Evolutionary conservation across 1,140 invertebrate species (phyloP).

Genomic region (Mycetomoellerius zeteki): DNA sequence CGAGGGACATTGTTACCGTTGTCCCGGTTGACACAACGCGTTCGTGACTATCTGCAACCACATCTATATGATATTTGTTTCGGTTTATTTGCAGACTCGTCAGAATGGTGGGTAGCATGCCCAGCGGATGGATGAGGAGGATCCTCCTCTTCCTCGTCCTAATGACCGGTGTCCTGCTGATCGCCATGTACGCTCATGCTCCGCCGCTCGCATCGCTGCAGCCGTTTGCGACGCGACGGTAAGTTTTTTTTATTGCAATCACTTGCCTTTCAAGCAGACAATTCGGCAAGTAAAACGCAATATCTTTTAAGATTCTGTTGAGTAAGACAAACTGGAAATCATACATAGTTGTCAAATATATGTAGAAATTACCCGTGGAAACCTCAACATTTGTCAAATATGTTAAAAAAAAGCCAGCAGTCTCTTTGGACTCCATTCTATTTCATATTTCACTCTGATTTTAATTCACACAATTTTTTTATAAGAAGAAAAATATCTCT

Average conservation of each 20-base stretch:
- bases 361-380: no score
- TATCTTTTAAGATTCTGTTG: neutral
- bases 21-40: neutral
- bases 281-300: neutral
- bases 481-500: neutral
- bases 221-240: conserved; percentile 84
- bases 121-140: conserved; percentile 86
- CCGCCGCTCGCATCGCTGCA: conserved; percentile 85
- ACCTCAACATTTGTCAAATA: neutral
- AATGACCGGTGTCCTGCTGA: conserved; percentile 86
- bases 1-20: neutral
- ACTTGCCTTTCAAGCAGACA: neutral
- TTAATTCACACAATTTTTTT: conserved; percentile 6
- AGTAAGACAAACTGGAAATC: neutral
- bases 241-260: conserved; percentile 54
- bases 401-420: neutral
- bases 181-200: conserved; percentile 87
- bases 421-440: neutral
- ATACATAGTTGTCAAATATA: no score
- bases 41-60: neutral
- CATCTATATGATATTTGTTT: neutral
- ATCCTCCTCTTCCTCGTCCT: conserved; percentile 87
- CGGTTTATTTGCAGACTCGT: conserved; percentile 78
- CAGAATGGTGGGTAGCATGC: conserved; percentile 85
- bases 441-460: neutral